Evolutionary conservation across 2,888 invertebrate species (phyloP), one percentile per base, ranked within the genome.

Genomic region (Meteorus colon): DNA sequence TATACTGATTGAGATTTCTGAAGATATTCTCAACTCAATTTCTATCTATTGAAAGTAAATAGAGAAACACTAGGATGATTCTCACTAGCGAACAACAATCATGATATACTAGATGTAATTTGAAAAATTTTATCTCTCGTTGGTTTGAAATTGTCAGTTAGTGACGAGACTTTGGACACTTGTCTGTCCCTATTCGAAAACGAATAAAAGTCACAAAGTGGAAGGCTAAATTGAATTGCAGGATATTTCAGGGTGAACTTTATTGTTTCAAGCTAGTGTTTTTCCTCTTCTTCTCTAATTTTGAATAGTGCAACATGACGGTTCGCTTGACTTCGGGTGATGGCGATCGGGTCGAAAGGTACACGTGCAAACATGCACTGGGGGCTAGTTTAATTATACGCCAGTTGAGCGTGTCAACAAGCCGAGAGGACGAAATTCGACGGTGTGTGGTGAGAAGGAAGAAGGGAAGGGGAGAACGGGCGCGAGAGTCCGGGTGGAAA

Each of bases 381-480:
- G 55, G 72, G 66, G 68, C 62, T 76, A 76, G 76, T 76, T 76
- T 76, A 76, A 76, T 76, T 76, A 76, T 76, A 71, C 71, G 76
- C 76, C 72, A 76, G 76, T 76, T 76, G 76, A 76, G 76, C 76
- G 72, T 76, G 76, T 76, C 76, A 76, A 76, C 76, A 76, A 76
- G 72, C 76, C 71, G 67, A 76, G 76, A 72, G 75, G 75, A 72
- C 62, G 67, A 72, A 76, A 75, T 75, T 75, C 75, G 48, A 59
- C 59, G 41, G 71, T 67, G 27, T 73, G 73, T 51, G n/a, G 66
- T 59, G 24, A 73, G 65, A 16, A 10, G n/a, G 34, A 12, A 41
- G 12, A 2, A 34, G 63, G 34, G n/a, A 63, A 63, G 16, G 34
- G 6, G 63, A 19, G 63, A 27, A 12, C 24, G 66, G 27, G 63